Base-by-base conservation (phyloP, 1,140 invertebrate species). In the Ctenoplectra terminalis region DNA sequence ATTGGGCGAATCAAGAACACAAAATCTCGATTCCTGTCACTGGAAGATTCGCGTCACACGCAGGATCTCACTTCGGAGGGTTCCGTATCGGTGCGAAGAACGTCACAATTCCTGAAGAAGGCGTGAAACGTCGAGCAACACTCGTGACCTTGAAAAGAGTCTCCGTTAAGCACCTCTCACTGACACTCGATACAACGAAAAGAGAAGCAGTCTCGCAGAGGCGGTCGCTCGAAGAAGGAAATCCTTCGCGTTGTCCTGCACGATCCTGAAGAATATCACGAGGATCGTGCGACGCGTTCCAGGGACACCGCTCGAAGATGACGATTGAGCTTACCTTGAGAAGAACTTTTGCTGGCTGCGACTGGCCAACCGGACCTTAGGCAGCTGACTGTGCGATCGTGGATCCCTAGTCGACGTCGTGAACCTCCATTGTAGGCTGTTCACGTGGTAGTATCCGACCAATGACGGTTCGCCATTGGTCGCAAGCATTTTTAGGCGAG, bases 331-430 rank as follows among this genome's bases (percentile, higher is more conserved):
- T 93, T 93, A 93, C 92, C 92, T 92, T 92, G 85, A 90, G 90
- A 89, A 86, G 86, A 89, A 88, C 71, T 73, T 71, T 76, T 73
- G 75, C 82, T 87, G 87, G 85, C 88, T 88, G 89, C 94, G 94
- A 95, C 94, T 94, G 94, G 94, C 93, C 93, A 93, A 94, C 93
- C 91, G 92, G 93, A 93, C 91, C 86, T 91, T 92, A 92, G 87
- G 92, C 90, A 94, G 94, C 93, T 94, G 94, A 95, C 94, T 95
- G 94, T 94, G 88, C 78, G 73, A 80, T 80, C 63, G 87, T 87
- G 83, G 76, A 84, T 77, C 85, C 85, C 83, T 88, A 75, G 72
- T 85, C 81, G 81, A 82, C 88, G 82, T 88, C 83, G 82, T 70
- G 60, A 82, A 85, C 87, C 82, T 83, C 83, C 77, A 81, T 56